phyloP scores from a whole-genome alignment of 2,113 vertebrate genomes.

The Theropithecus gelada region DNA sequence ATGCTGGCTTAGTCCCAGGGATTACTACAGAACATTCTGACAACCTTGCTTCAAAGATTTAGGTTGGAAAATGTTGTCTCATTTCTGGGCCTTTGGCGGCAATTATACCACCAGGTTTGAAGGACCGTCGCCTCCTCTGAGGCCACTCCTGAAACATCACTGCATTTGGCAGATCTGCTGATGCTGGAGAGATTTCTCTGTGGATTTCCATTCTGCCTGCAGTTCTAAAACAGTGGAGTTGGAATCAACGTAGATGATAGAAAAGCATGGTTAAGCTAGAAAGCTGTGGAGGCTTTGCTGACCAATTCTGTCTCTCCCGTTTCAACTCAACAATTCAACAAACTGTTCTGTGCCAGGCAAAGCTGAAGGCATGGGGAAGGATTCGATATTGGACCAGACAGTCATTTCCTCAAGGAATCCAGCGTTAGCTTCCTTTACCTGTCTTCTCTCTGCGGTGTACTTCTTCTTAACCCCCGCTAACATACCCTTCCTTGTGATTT shows the following conservation, averaged over 20 bases:
- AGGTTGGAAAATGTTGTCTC: background rate
- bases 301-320: constrained; percentile 16
- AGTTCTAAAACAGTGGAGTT: background rate
- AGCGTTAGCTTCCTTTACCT: background rate
- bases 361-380: background rate
- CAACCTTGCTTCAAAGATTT: background rate
- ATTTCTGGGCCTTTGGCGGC: background rate
- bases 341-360: constrained; percentile 29
- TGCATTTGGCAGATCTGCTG: background rate
- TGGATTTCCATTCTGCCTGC: background rate
- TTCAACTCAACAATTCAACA: constrained; percentile 58
- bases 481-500: background rate
- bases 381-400: background rate
- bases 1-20: background rate
- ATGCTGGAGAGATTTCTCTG: constrained; percentile 13
- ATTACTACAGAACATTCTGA: background rate
- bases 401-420: background rate
- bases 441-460: background rate
- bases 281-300: constrained; percentile 61
- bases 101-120: background rate
- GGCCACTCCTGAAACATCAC: constrained; percentile 20
- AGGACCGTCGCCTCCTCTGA: background rate
- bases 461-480: background rate
- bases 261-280: constrained; percentile 50
- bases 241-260: constrained; percentile 36